Evolutionary conservation across 2,113 vertebrate species (phyloP), one percentile per base, ranked within the genome.

Genomic region (Apaloderma vittatum): DNA sequence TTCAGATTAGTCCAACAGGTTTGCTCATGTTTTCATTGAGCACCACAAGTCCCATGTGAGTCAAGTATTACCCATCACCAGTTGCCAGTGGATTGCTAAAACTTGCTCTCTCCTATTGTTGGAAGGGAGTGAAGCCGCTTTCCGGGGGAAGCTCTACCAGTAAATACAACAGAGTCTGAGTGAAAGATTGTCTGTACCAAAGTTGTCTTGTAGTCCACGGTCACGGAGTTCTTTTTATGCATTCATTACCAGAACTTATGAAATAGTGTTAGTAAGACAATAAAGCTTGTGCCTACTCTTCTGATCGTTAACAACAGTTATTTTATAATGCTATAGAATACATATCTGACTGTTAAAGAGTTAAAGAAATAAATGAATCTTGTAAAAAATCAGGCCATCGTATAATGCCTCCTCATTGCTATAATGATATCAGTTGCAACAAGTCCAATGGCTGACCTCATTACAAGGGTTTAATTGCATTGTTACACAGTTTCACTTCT

Each of bases 391-490:
- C 97, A 96, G 94, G 98, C 98, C 98, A 98, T 99, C 98, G 97
- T 98, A 98, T 98, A 98, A 97, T 98, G 98, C 97, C 97, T 98
- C 97, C 98, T 99, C 98, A 98, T 98, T 97, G 98, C 98, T 98
- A 98, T 99, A 99, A 99, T 99, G 98, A 99, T 99, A 99, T 99
- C 99, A 98, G 98, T 99, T 99, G 98, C 99, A 99, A 98, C 98
- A 98, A 99, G 99, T 99, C 99, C 98, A 99, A 99, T 99, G 99
- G 99, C 98, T 99, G 99, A 99, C 99, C 99, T 99, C 99, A 99
- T 99, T 99, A 99, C 99, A 98, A 99, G 99, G 99, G 99, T 99
- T 99, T 99, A 99, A 99, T 99, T 99, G 99, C 98, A 99, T 99
- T 99, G 98, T 99, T 99, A 99, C 99, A 99, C 98, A 99, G 99